phyloP scores from a whole-genome alignment of 2,797 vertebrate species.

The Halcyon chelicuti region DNA sequence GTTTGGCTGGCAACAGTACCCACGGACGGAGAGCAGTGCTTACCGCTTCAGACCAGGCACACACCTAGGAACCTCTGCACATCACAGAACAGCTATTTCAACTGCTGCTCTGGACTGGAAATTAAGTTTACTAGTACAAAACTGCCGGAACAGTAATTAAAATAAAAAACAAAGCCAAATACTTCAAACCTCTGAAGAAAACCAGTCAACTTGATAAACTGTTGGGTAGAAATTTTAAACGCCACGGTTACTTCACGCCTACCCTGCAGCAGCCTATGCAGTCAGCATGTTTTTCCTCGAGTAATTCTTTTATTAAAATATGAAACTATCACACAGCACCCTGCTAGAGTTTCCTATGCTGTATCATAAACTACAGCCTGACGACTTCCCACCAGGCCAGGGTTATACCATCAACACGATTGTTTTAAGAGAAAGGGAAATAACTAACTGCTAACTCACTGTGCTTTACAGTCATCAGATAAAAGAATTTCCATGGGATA shows the following conservation, averaged over 20 bases:
- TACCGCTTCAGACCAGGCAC: not conserved
- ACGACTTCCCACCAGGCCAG: constrained; percentile 1
- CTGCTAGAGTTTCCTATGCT: not conserved
- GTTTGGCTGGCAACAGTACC: not conserved
- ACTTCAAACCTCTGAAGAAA: not conserved
- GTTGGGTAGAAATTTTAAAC: not conserved
- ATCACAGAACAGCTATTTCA: not conserved
- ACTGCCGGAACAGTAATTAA: not conserved
- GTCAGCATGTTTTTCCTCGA: not conserved
- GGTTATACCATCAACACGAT: constrained; percentile 4
- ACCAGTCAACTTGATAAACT: not conserved
- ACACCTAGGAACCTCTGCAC: not conserved
- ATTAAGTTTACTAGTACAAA: not conserved
- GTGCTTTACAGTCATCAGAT: constrained; percentile 52
- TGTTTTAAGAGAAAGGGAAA: constrained; percentile 57
- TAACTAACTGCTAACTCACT: constrained; percentile 44
- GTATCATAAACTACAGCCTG: not conserved
- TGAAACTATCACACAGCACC: not conserved
- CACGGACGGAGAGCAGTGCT: rapidly evolving
- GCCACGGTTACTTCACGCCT: not conserved
- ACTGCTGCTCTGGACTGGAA: not conserved
- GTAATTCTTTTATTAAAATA: not conserved
- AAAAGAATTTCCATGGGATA: constrained; percentile 56
- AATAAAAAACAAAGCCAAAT: not conserved
- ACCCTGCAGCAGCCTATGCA: not conserved